Conservation (phyloP, 2,113 vertebrate species). For the Nyctibius bracteatus region DNA sequence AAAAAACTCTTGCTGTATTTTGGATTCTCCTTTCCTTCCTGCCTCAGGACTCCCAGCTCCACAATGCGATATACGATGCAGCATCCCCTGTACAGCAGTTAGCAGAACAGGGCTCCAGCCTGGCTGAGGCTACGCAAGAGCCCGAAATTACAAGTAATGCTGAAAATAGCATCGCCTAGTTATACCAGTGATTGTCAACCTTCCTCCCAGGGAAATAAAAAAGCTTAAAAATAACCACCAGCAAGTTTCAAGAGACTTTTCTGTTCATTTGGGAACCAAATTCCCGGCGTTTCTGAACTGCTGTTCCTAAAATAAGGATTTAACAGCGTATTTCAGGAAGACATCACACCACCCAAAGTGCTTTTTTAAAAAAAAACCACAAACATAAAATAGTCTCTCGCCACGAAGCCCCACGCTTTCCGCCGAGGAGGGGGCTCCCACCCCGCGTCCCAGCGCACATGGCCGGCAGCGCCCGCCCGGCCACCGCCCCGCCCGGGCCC, state of each 20-base stretch:
- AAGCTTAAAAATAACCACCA: not conserved
- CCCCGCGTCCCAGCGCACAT: not conserved
- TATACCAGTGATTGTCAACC: not conserved
- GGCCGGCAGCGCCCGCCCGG: not conserved
- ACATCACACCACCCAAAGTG: no score
- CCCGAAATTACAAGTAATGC: not conserved
- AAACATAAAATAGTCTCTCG: not conserved
- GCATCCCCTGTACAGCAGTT: not conserved
- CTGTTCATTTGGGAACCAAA: not conserved
- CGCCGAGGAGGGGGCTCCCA: not conserved
- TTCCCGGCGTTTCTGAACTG: not conserved
- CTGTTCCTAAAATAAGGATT: not conserved
- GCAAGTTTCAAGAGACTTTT: not conserved
- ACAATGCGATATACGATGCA: fast-evolving
- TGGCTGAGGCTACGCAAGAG: fast-evolving
- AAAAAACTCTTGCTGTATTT: not conserved
- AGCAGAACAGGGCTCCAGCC: not conserved
- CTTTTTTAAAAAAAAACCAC: not conserved
- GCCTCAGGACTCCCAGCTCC: not conserved
- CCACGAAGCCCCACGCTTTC: not conserved
- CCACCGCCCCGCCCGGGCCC: not conserved
- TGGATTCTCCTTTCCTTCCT: not conserved
- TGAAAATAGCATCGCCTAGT: not conserved
- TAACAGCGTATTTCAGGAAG: not conserved
- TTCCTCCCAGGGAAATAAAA: no score